Conservation (phyloP, 2,113 vertebrate genomes). For the Abramis brama region DNA sequence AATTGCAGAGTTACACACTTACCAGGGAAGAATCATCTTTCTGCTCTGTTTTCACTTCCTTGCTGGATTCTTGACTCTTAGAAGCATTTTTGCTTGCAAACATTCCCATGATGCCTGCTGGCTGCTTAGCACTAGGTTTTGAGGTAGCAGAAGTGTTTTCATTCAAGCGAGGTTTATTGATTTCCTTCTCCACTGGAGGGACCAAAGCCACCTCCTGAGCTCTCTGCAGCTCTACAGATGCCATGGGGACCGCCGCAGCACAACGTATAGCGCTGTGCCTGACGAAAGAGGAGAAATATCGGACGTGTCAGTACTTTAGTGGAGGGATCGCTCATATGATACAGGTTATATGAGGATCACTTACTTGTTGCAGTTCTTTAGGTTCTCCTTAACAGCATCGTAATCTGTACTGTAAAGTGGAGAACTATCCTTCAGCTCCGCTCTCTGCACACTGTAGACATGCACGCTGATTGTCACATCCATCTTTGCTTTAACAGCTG, state of each 20-base stretch:
- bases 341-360: constrained; percentile 42
- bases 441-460: constrained; percentile 95
- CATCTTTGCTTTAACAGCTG: constrained; percentile 89
- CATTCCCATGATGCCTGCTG: constrained; percentile 93
- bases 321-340: no score
- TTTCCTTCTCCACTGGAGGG: constrained; percentile 5
- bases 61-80: constrained; percentile 75
- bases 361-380: constrained; percentile 90
- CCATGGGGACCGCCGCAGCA: constrained; percentile 75
- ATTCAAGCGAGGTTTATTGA: constrained; percentile 62
- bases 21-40: constrained; percentile 77
- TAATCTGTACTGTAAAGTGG: constrained; percentile 95
- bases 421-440: constrained; percentile 89
- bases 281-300: neutral
- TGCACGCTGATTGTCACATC: constrained; percentile 84
- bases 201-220: constrained; percentile 51
- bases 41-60: constrained; percentile 78
- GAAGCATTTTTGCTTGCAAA: constrained; percentile 78
- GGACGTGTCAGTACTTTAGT: neutral
- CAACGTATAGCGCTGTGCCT: constrained; percentile 92
- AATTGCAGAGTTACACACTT: constrained; percentile 57
- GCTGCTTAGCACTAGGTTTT: constrained; percentile 74
- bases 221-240: constrained; percentile 65
- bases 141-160: constrained; percentile 64
- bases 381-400: constrained; percentile 89